These are phyloP conservation scores for Hypomecis punctinalis DNA, from an alignment of 2,888 invertebrate species.

Conservation along the genomic window DNA sequence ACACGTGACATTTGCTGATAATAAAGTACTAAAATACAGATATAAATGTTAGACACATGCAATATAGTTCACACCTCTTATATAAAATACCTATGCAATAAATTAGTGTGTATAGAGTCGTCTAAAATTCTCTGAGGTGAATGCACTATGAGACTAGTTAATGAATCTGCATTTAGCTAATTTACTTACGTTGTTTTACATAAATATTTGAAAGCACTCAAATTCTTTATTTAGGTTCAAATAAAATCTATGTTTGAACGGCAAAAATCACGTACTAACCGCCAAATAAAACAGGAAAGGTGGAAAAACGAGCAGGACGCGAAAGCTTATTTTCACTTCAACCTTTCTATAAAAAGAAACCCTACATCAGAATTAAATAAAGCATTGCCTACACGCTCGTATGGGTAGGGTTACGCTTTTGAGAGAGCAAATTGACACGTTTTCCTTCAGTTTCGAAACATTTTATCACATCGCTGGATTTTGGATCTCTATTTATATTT, in stretches of 20 bases:
- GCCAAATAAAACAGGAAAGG: constrained; percentile 7
- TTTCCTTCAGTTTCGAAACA: constrained; percentile 14
- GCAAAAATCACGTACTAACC: constrained; percentile 6
- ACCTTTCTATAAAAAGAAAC: constrained; percentile 12
- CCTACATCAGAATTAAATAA: constrained; percentile 17
- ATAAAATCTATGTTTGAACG: constrained; percentile 18
- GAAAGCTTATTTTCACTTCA: constrained; percentile 6
- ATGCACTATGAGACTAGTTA: constrained; percentile 7
- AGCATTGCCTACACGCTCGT: constrained; percentile 6
- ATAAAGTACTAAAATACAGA: constrained; percentile 1
- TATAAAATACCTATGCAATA: constrained; percentile 1
- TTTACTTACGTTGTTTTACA: constrained; percentile 15
- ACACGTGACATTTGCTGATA: constrained; percentile 1
- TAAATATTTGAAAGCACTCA: constrained; percentile 28
- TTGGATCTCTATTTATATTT: neutral
- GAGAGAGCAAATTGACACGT: constrained; percentile 9
- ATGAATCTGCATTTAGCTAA: constrained; percentile 5
- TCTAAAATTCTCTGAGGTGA: constrained; percentile 8
- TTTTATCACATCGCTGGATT: constrained; percentile 10
- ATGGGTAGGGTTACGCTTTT: constrained; percentile 5
- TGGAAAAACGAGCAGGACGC: constrained; percentile 13
- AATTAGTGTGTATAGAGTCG: neutral
- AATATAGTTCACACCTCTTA: constrained; percentile 6
- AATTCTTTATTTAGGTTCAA: constrained; percentile 23
- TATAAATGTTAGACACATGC: neutral